These are phyloP conservation scores for Falco peregrinus DNA, from an alignment of 2,797 vertebrate species.

Conservation along the genomic window DNA sequence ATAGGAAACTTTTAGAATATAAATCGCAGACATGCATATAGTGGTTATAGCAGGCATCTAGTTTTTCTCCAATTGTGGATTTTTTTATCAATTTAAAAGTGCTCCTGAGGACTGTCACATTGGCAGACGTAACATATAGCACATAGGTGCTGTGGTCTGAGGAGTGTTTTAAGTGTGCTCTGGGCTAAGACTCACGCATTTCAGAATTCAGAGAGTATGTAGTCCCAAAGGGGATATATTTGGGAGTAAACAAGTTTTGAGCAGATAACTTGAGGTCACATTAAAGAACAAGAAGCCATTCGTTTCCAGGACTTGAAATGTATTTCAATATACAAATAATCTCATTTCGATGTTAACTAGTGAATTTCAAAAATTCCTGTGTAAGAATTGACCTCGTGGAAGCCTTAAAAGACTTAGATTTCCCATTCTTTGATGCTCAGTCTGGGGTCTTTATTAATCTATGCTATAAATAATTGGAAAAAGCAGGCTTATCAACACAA, in stretches of 20 bases:
- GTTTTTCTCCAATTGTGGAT: background rate
- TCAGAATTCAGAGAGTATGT: background rate
- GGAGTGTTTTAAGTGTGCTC: background rate
- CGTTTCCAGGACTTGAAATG: background rate
- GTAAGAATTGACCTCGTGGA: background rate
- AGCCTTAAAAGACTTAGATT: background rate
- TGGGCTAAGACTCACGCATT: background rate
- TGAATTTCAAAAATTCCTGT: background rate
- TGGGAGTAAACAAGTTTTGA: background rate
- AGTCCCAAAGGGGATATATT: background rate
- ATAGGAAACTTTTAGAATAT: background rate
- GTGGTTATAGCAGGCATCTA: background rate
- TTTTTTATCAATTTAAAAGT: background rate
- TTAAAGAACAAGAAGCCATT: background rate
- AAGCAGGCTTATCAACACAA: conserved; percentile 52
- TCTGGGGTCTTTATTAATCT: background rate
- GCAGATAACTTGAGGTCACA: background rate
- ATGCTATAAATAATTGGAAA: conserved; percentile 56
- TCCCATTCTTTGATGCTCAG: background rate
- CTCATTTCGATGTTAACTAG: background rate
- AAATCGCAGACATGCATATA: background rate
- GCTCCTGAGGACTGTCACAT: background rate
- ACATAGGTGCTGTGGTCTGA: background rate
- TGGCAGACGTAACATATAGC: background rate
- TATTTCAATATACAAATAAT: background rate